Evolutionary conservation across 2,797 vertebrate genomes (phyloP).

Genomic region (Labroides dimidiatus): DNA sequence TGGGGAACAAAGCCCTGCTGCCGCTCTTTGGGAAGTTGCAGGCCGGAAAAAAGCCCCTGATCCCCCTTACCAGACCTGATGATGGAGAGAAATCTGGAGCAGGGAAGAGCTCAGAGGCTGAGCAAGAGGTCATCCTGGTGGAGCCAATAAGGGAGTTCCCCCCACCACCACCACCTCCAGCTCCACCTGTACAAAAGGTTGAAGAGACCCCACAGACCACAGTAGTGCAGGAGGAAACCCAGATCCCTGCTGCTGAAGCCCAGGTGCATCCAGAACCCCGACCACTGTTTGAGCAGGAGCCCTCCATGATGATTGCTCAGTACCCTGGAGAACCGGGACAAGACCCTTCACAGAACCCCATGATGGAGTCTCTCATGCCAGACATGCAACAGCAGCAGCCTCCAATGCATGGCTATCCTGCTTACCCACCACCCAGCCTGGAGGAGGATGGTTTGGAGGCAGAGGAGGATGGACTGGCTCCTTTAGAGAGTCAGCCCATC

Average conservation of each 20-base stretch:
- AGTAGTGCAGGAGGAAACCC: constrained; percentile 68
- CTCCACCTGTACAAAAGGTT: constrained; percentile 77
- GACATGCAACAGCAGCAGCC: constrained; percentile 83
- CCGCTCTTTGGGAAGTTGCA: constrained; percentile 96
- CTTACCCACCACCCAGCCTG: constrained; percentile 86
- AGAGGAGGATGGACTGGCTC: constrained; percentile 90
- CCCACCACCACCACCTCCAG: constrained; percentile 84
- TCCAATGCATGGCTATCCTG: constrained; percentile 87
- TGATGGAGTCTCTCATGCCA: constrained; percentile 88
- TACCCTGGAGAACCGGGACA: constrained; percentile 84
- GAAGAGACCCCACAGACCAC: constrained; percentile 72
- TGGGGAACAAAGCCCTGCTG: constrained; percentile 92
- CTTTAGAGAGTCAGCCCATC: constrained; percentile 97
- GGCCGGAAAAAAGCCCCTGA: constrained; percentile 86
- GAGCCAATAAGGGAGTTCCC: constrained; percentile 87
- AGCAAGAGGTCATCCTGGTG: constrained; percentile 83
- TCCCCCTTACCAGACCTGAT: constrained; percentile 84
- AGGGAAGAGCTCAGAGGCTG: constrained; percentile 76
- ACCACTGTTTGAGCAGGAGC: constrained; percentile 80
- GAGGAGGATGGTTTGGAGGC: constrained; percentile 88
- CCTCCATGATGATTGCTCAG: constrained; percentile 77
- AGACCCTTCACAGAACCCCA: constrained; percentile 79
- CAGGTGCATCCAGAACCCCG: constrained; percentile 75
- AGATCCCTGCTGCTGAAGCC: constrained; percentile 66
- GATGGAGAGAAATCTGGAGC: constrained; percentile 83